Base-by-base conservation (phyloP, 1,140 invertebrate genomes). In the Gyrodactylus bullatarudis region DNA sequence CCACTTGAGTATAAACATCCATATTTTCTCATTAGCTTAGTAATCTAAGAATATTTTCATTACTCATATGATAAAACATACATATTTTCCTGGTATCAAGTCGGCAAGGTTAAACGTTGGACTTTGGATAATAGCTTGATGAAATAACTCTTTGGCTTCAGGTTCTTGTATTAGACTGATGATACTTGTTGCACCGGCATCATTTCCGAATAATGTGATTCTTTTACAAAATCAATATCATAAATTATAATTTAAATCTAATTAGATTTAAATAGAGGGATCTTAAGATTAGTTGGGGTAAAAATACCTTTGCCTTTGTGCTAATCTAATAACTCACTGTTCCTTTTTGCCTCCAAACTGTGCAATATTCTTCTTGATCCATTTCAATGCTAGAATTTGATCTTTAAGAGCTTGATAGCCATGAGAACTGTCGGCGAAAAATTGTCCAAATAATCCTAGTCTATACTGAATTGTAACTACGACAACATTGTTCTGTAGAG, bases 381-480 rank as follows among this genome's bases (percentile, higher is more conserved):
- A 83, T 74, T 81, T 78, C 23, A 83, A 73, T 1, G 89, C 91
- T 87, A 94, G 87, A 76, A 91, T 81, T 80, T 94, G 91, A 80
- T 94, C 91, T 81, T 89, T 91, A 74, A 96, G 81, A 8, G 91
- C 93, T 71, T 89, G 87, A 80, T 97, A 97, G 8, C 92, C 92
- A 0, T 91, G 90, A 23, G 89, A 89, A 76, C 93, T 54, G 26
- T 1, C 27, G 23, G 20, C 25, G 80, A 88, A 93, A 0, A 95
- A 84, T 80, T 92, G 95, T 20, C 91, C 91, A 19, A 95, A 84
- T 1, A 80, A 76, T 69, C 89, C 88, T n/a, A 91, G 85, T 75
- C 91, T 84, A 79, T 95, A 94, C 78, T 94, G 90, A 85, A 94
- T 88, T 16, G 89, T 87, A 1, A 92, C 89, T 73, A 94, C 81